These are phyloP conservation scores for Gasteruption jaculator DNA, from an alignment of 2,888 invertebrate species.

Conservation along the genomic window DNA sequence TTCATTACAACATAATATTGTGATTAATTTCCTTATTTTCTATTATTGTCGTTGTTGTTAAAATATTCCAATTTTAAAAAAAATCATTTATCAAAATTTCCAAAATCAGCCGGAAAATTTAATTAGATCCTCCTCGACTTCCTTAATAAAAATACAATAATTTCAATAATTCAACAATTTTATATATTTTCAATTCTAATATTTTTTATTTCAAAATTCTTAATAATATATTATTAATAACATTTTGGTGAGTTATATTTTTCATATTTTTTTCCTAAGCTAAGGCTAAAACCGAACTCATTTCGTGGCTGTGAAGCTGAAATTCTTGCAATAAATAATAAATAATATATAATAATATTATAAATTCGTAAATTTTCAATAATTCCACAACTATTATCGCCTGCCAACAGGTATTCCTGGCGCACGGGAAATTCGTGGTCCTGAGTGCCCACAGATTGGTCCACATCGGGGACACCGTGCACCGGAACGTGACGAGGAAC, in stretches of 20 bases:
- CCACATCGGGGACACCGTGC: constrained; percentile 90
- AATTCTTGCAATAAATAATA: too few relatives aligned
- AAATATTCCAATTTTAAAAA: too few relatives aligned
- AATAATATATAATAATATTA: too few relatives aligned
- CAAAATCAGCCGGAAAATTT: too few relatives aligned
- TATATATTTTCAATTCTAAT: background rate
- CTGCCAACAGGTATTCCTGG: constrained; percentile 73
- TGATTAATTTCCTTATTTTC: too few relatives aligned
- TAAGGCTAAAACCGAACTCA: too few relatives aligned
- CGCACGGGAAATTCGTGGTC: constrained; percentile 91
- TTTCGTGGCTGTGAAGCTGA: too few relatives aligned
- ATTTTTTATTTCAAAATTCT: background rate
- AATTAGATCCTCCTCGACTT: too few relatives aligned
- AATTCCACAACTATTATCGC: background rate
- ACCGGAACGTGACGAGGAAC: constrained; percentile 74
- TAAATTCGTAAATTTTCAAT: constrained; percentile 4
- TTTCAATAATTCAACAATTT: background rate
- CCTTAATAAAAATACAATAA: background rate
- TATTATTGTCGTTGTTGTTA: too few relatives aligned
- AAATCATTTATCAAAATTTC: too few relatives aligned
- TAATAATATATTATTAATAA: background rate
- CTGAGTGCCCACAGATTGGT: constrained; percentile 91
- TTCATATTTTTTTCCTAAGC: constrained; percentile 9
- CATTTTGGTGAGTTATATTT: background rate
- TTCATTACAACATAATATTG: too few relatives aligned